phyloP scores from a whole-genome alignment of 1,140 invertebrate species.

The Papilio dardanus region DNA sequence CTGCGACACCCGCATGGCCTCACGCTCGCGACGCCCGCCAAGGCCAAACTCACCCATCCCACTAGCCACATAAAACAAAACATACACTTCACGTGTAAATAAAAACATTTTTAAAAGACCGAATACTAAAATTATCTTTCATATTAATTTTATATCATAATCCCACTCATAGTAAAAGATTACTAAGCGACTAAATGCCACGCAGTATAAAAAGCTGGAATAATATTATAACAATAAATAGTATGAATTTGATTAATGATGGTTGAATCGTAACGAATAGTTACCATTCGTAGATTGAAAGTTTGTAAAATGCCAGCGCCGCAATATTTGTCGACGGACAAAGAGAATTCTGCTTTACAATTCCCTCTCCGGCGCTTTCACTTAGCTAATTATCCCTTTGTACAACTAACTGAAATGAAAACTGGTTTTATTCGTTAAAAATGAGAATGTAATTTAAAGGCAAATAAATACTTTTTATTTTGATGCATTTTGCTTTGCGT shows the following conservation, averaged over 20 bases:
- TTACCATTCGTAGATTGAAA: not conserved
- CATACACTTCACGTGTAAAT: conserved; percentile 6
- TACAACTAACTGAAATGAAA: not conserved
- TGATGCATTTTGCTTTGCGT: not conserved
- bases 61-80: conserved; percentile 37
- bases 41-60: conserved; percentile 21
- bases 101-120: not conserved
- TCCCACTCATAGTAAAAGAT: no score
- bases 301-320: not conserved
- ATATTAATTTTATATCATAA: no score
- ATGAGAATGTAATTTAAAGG: no score
- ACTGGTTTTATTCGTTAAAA: not conserved
- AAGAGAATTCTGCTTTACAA: not conserved
- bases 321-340: not conserved
- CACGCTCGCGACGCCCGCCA: conserved; percentile 17
- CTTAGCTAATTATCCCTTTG: not conserved
- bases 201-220: no score
- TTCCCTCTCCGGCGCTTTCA: not conserved
- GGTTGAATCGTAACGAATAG: no score
- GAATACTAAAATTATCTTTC: no score
- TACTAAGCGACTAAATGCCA: no score
- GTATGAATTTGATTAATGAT: no score
- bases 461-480: no score
- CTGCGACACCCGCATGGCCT: conserved; percentile 51
- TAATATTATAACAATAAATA: no score